Evolutionary conservation across 2,888 invertebrate genomes (phyloP), one percentile per base, ranked within the genome.

Genomic region (Lepidonotus clava): DNA sequence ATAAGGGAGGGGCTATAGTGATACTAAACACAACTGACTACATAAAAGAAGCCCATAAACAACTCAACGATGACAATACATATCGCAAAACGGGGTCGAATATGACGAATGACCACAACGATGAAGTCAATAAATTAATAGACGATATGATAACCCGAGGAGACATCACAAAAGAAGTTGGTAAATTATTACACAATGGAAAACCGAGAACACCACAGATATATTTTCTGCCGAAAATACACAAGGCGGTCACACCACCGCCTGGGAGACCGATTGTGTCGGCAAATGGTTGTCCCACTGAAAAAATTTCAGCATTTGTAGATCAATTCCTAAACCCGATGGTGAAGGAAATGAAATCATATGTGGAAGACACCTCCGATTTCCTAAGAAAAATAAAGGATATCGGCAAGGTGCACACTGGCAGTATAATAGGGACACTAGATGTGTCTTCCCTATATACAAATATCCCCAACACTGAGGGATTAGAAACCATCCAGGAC

Each of bases 401-500:
- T 18, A 6, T 76, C 1, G 38, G 6, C 14, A 38, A 21, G 14
- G 1, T 40, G 24, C 4, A 2, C 1, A 28, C 21, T 2, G n/a
- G 36, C 8, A 6, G 21, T 18, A 76, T 40, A 2, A 14, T 76
- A 2, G 41, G 21, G 2, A 76, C 76, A 18, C 24, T 76, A 18
- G 76, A 76, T 76, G 76, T 76, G 18, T n/a, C n/a, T 2, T 34
- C 76, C 24, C 24, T 76, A 0, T 76, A 76, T 24, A 76, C 76
- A 8, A 76, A 76, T n/a, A 76, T 76, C 41, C 76, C 76, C 21
- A 76, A 40, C 76, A 21, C 21, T 36, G 76, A 76, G 36, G 41
- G 76, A 1, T 0, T 36, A n/a, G 41, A 76, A 41, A 18, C 36
- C 8, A 11, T 5, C 5, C 2, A 76, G 6, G 36, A 76, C 14